A percentile compares a stretch with the other conserved stretches of the same genome.
Conservation (phyloP, 2,888 invertebrate species). For the Phymatocera aterrima region DNA sequence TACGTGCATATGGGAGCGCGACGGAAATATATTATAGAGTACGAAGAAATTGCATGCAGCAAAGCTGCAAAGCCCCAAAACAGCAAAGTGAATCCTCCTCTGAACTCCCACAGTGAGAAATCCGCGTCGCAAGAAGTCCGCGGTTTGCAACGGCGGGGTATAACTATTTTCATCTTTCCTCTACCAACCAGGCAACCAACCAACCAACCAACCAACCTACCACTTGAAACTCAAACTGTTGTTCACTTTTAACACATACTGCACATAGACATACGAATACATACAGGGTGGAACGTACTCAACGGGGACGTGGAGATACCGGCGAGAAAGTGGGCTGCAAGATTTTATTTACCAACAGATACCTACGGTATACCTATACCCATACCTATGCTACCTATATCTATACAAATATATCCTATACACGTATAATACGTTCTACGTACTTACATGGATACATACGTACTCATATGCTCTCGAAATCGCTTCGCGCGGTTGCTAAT, state of each 20-base stretch:
- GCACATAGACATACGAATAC: not conserved
- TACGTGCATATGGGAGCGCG: too few species aligned
- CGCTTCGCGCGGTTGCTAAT: too few species aligned
- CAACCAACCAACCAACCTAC: not conserved
- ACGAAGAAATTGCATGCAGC: not conserved
- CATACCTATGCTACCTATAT: not conserved
- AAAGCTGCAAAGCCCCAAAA: too few species aligned
- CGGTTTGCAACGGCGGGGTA: not conserved
- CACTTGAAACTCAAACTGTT: constrained; percentile 11
- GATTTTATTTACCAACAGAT: not conserved
- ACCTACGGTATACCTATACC: not conserved
- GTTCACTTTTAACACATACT: not conserved
- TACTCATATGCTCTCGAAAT: too few species aligned
- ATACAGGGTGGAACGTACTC: not conserved
- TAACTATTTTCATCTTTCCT: constrained; percentile 36
- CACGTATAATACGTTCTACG: not conserved
- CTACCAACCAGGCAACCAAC: not conserved
- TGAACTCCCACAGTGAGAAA: not conserved
- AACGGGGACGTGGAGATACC: not conserved
- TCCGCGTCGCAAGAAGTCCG: constrained; percentile 31
- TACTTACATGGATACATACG: too few species aligned
- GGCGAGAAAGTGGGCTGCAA: not conserved
- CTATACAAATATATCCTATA: not conserved
- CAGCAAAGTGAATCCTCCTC: constrained; percentile 5
- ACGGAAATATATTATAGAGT: not conserved